Base-by-base conservation (phyloP, 2,797 vertebrate species). In the Chloroceryle amazona region DNA sequence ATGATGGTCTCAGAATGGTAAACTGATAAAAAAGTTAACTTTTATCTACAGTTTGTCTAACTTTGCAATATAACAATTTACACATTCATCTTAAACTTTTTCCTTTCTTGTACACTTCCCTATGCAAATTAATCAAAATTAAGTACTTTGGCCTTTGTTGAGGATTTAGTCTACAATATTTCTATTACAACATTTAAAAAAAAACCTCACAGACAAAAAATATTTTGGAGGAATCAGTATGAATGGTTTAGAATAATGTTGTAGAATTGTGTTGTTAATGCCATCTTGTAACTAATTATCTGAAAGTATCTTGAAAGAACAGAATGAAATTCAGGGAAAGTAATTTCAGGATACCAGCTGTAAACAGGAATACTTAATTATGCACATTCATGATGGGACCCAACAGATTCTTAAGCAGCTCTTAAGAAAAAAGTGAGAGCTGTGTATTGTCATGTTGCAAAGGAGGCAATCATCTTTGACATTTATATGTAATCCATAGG, bases 31-130 rank as follows among this genome's bases (percentile, higher is more conserved):
- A 91, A 18, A 3, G 14, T 47, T 66, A 52, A 23, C 3, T 74
- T 78, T 68, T 37, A 20, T 19, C 28, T 75, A 20, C 8, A 33
- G 20, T 58, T 58, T 11, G 3, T 29, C 35, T 81, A 81, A 76
- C 54, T 7, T 61, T 74, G 25, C 6, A 41, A 46, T 0, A 65
- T 72, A 60, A 2, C 0, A 3, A 23, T 4, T 3, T 49, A 35
- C 8, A 52, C 6, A 42, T n/a, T 44, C 5, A 13, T 37, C 41
- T 65, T 44, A 60, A 71, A 42, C 3, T 22, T 51, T 26, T 46
- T 46, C 13, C 86, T 63, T 3, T 47, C 17, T 71, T 76, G 10
- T 51, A 35, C 9, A 26, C 6, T 79, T 71, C 13, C 7, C 6
- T 51, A 10, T 42, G 39, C 3, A 79, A 68, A 76, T 76, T 49